These are phyloP conservation scores for Idaea biselata DNA, from an alignment of 2,888 invertebrate genomes.

Conservation along the genomic window DNA sequence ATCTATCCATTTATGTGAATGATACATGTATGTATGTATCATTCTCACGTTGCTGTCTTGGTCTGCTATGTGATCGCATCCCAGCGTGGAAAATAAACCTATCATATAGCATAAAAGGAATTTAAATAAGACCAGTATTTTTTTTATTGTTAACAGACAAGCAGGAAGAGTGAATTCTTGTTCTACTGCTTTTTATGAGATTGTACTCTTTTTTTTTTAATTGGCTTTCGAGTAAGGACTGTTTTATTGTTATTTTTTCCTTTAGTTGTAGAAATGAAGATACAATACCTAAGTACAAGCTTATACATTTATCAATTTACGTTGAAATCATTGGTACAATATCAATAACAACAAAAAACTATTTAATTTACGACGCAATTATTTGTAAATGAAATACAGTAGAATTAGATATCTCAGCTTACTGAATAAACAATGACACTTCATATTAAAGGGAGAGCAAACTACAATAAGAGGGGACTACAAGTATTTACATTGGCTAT, in stretches of 20 bases:
- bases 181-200: too few relatives aligned
- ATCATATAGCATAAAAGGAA: too few relatives aligned
- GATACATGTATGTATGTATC: neutral
- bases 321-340: neutral
- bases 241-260: too few relatives aligned
- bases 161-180: too few relatives aligned
- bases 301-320: too few relatives aligned
- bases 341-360: neutral
- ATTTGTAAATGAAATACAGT: slow-evolving; percentile 20
- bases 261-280: too few relatives aligned
- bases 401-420: slow-evolving; percentile 28
- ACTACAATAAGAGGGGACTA: slow-evolving; percentile 42
- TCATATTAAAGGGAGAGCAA: slow-evolving; percentile 41
- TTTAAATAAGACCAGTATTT: too few relatives aligned
- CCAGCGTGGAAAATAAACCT: too few relatives aligned
- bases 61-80: neutral
- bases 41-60: neutral
- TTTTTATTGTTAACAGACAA: too few relatives aligned
- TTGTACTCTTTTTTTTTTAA: too few relatives aligned
- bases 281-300: too few relatives aligned
- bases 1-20: neutral
- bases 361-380: slow-evolving; percentile 16
- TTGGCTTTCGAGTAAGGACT: too few relatives aligned
- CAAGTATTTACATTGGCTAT: slow-evolving; percentile 40
- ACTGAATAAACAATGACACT: slow-evolving; percentile 39